Percentiles rank a stretch among this genome's conserved stretches.
phyloP scores from a whole-genome alignment of 1,140 invertebrate genomes.

The Sarcophaga bullata region DNA sequence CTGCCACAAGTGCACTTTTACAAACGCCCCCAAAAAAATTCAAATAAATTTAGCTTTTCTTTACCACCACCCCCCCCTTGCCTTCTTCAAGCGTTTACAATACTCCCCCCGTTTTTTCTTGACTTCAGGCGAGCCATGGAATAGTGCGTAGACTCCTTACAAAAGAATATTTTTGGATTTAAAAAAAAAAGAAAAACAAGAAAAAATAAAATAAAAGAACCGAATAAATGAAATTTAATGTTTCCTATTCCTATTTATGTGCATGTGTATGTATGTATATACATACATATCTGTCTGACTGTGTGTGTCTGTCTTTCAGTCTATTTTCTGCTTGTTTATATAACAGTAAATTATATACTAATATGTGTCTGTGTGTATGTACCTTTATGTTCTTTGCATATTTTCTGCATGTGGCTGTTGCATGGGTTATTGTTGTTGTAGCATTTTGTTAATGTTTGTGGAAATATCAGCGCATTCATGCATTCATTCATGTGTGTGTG shows the following conservation, averaged over 20 bases:
- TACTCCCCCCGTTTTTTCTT: too few species aligned
- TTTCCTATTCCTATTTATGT: neutral
- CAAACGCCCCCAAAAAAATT: too few species aligned
- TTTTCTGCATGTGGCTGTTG: neutral
- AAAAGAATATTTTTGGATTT: neutral
- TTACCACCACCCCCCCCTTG: too few species aligned
- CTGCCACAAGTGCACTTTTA: too few species aligned
- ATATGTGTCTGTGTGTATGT: neutral
- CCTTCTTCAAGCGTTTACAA: too few species aligned
- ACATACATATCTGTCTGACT: too few species aligned
- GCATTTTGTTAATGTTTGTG: constrained; percentile 7
- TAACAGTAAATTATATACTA: neutral
- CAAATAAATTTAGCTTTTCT: too few species aligned
- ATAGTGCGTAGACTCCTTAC: neutral
- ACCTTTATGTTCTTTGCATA: too few species aligned
- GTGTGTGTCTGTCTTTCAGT: neutral
- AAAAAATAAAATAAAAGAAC: too few species aligned
- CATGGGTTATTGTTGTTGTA: neutral
- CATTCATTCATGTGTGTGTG: too few species aligned
- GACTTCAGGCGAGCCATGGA: neutral
- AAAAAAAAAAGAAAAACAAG: neutral
- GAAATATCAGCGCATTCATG: constrained; percentile 33
- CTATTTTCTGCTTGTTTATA: neutral
- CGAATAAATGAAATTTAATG: neutral
- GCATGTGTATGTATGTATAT: neutral